phyloP scores from a whole-genome alignment of 2,797 vertebrate species.

The Myotis planiceps region DNA sequence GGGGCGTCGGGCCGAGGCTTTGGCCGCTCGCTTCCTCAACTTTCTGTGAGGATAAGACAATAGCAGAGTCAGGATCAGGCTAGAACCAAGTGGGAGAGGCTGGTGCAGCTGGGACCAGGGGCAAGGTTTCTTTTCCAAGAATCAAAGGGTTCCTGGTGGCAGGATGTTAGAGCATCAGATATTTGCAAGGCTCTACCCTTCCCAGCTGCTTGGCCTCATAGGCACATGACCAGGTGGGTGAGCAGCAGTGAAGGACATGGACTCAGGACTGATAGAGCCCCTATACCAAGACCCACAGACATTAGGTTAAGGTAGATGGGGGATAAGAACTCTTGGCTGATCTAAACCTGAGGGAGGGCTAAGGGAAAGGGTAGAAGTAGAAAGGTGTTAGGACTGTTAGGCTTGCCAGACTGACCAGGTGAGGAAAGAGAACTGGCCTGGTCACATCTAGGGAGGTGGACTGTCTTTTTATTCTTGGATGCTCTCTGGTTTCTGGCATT shows the following conservation, averaged over 20 bases:
- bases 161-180: not conserved
- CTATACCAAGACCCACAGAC: not conserved
- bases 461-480: not conserved
- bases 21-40: slow-evolving; percentile 89
- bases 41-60: slow-evolving; percentile 90
- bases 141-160: not conserved
- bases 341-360: not conserved
- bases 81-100: slow-evolving; percentile 6
- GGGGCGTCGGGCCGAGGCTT: slow-evolving; percentile 83
- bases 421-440: not conserved
- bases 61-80: not conserved
- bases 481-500: not conserved
- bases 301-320: not conserved
- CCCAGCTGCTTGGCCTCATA: not conserved
- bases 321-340: not conserved
- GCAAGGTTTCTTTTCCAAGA: not conserved
- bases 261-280: not conserved
- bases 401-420: not conserved
- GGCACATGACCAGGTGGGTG: not conserved
- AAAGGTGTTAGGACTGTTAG: not conserved
- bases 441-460: not conserved
- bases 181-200: not conserved
- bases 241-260: not conserved
- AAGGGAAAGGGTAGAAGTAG: not conserved
- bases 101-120: not conserved